These are phyloP conservation scores for Craniophora ligustri DNA, from an alignment of 2,888 invertebrate species.

Conservation along the genomic window DNA sequence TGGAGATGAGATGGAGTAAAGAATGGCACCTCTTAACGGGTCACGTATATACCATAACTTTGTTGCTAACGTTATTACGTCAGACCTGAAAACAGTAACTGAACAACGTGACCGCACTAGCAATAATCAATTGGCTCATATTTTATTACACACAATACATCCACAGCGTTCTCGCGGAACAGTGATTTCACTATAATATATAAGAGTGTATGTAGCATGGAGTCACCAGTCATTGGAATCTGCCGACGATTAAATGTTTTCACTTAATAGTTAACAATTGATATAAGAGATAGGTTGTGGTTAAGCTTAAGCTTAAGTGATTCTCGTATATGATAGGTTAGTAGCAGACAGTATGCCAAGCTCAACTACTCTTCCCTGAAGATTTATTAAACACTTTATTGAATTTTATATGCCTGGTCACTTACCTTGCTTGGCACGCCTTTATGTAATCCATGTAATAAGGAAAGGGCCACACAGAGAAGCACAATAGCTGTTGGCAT, in stretches of 20 bases:
- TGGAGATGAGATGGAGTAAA: conserved; percentile 58
- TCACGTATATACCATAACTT: conserved; percentile 86
- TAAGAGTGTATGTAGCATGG: neutral
- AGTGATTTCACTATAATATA: conserved; percentile 62
- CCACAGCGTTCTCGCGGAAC: conserved; percentile 58
- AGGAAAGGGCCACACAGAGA: conserved; percentile 75
- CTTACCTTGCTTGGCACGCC: conserved; percentile 64
- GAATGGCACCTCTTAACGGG: conserved; percentile 71
- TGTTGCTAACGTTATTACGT: conserved; percentile 86
- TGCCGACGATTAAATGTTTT: no score
- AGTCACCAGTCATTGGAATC: no score
- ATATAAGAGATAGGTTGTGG: no score
- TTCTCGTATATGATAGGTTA: no score
- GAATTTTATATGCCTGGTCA: conserved; percentile 55
- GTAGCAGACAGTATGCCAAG: no score
- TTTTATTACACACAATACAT: conserved; percentile 77
- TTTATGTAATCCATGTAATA: conserved; percentile 77
- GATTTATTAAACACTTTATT: conserved; percentile 11
- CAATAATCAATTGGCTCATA: conserved; percentile 85
- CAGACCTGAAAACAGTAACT: conserved; percentile 87
- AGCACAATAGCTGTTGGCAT: conserved; percentile 82
- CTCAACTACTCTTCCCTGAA: no score
- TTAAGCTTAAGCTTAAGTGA: no score
- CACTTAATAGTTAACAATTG: no score
- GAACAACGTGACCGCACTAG: conserved; percentile 86